Evolutionary conservation across 2,888 invertebrate genomes (phyloP).

Genomic region (Acanthosoma haemorrhoidale): DNA sequence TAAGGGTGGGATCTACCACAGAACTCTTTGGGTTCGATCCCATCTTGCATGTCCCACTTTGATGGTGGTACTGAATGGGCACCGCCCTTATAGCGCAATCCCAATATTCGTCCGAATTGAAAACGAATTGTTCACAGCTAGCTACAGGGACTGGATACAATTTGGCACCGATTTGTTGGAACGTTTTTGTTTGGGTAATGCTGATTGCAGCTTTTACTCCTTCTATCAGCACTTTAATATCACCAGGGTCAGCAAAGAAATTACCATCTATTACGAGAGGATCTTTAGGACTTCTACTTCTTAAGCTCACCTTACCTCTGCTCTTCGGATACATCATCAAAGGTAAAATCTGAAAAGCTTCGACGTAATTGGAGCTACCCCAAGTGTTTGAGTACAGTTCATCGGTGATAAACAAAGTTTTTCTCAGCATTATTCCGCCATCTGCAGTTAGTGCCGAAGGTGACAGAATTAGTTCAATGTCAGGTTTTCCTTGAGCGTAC

Average conservation of each 20-base stretch:
- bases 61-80: constrained; percentile 66
- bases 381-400: constrained; percentile 57
- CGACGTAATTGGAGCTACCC: constrained; percentile 47
- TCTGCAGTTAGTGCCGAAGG: constrained; percentile 72
- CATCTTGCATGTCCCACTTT: constrained; percentile 46
- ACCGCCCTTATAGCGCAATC: constrained; percentile 64
- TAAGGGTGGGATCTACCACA: constrained; percentile 44
- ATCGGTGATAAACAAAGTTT: constrained; percentile 59
- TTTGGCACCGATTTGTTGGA: constrained; percentile 52
- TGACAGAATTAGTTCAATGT: constrained; percentile 74
- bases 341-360: constrained; percentile 66
- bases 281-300: constrained; percentile 63
- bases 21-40: constrained; percentile 40
- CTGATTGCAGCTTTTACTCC: constrained; percentile 52
- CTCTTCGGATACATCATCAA: constrained; percentile 70
- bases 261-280: constrained; percentile 76
- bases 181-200: constrained; percentile 52
- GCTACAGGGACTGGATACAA: constrained; percentile 58
- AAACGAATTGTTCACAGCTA: constrained; percentile 58
- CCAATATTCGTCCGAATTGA: constrained; percentile 67
- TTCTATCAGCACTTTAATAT: constrained; percentile 66
- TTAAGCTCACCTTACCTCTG: constrained; percentile 58
- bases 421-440: constrained; percentile 50
- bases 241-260: constrained; percentile 60
- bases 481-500: constrained; percentile 61